A percentile compares a stretch with the other conserved stretches of the same genome.
Conservation (phyloP, 2,888 invertebrate genomes). For the Ormyrus thymus region DNA sequence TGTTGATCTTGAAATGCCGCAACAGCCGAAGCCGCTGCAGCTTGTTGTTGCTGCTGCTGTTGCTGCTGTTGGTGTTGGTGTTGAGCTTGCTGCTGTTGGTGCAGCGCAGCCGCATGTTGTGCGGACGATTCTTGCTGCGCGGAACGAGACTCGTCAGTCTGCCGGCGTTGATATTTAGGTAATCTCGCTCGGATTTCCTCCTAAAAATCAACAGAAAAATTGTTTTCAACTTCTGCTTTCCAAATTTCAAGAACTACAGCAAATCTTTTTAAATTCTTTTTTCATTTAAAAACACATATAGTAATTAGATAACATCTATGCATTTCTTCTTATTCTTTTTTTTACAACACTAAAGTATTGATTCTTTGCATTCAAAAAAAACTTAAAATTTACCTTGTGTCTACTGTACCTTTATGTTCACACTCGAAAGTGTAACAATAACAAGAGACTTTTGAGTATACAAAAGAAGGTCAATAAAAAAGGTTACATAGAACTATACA, state of each 20-base stretch:
- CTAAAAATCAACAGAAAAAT: constrained; percentile 71
- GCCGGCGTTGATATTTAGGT: constrained; percentile 80
- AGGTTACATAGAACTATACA: constrained; percentile 15
- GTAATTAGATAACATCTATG: too few species aligned
- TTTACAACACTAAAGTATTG: too few species aligned
- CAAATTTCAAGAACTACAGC: not conserved
- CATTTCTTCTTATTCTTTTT: too few species aligned
- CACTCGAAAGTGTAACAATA: constrained; percentile 22
- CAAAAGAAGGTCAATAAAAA: constrained; percentile 29
- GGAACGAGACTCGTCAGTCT: constrained; percentile 71
- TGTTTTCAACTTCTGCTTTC: not conserved
- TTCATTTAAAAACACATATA: too few species aligned
- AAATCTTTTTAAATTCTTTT: not conserved
- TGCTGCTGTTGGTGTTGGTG: constrained; percentile 74
- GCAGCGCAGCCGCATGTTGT: constrained; percentile 63
- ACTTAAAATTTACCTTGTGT: not conserved
- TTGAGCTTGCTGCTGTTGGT: constrained; percentile 74
- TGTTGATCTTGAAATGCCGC: constrained; percentile 73
- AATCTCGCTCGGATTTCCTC: constrained; percentile 87
- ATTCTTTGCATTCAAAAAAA: too few species aligned
- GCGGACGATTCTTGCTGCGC: constrained; percentile 63
- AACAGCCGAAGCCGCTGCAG: constrained; percentile 74
- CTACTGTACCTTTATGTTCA: not conserved
- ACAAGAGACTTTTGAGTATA: constrained; percentile 27
- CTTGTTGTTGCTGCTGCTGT: constrained; percentile 73